These are phyloP conservation scores for Nothoprocta perdicaria DNA, from an alignment of 2,113 vertebrate genomes.

Conservation along the genomic window DNA sequence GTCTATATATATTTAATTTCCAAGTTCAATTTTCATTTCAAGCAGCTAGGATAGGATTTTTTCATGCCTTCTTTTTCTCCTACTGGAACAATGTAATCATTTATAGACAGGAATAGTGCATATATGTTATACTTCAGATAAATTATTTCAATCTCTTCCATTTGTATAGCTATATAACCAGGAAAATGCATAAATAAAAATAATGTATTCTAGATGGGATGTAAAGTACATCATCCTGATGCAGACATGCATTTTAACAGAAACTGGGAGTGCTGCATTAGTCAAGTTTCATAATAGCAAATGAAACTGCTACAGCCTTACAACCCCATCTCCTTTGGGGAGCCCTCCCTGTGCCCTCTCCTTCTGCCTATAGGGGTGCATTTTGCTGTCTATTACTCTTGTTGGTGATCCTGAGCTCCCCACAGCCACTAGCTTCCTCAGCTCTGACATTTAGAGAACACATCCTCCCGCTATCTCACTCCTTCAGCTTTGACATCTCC, in stretches of 20 bases:
- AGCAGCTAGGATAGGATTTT: not conserved
- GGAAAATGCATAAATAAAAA: slow-evolving; percentile 16
- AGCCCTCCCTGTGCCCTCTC: not conserved
- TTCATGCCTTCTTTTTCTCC: not conserved
- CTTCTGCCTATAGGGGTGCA: not conserved
- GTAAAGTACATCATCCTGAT: not conserved
- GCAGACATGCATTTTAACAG: not conserved
- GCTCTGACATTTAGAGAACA: fast-evolving
- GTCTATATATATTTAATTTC: not conserved
- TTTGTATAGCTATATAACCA: not conserved
- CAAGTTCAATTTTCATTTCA: not conserved
- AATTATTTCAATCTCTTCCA: slow-evolving; percentile 5
- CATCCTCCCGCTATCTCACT: not conserved
- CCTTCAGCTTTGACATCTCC: not conserved
- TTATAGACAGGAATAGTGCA: not conserved
- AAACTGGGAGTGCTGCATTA: not conserved
- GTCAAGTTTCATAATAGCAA: not conserved
- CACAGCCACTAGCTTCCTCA: fast-evolving
- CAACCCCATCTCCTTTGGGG: not conserved
- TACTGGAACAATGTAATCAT: not conserved
- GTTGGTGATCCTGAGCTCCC: fast-evolving
- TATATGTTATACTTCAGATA: slow-evolving; percentile 19
- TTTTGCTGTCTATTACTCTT: not conserved
- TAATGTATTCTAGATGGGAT: not conserved
- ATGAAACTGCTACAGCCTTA: not conserved